Percentiles rank a stretch among this genome's conserved stretches.
Evolutionary conservation across 2,888 invertebrate genomes (phyloP).

Genomic region (Drosophila ustulata): DNA sequence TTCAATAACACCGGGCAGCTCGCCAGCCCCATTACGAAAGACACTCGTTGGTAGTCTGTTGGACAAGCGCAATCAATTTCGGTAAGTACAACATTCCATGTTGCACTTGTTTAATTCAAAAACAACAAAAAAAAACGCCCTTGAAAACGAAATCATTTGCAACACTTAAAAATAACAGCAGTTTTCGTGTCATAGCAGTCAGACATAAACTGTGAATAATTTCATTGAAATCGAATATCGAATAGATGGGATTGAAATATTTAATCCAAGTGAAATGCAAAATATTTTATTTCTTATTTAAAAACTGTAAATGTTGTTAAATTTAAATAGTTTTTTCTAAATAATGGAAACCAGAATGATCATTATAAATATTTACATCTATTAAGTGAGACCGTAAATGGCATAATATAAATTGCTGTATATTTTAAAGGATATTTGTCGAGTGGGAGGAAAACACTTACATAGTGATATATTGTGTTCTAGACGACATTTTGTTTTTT

Average conservation of each 20-base stretch:
- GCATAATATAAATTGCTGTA: too few relatives aligned
- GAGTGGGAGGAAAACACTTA: too few relatives aligned
- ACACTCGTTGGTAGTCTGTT: slow-evolving; percentile 35
- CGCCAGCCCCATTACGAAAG: slow-evolving; percentile 45
- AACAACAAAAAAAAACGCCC: slow-evolving; percentile 14
- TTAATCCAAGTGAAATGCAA: neutral
- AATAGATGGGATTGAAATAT: slow-evolving; percentile 4
- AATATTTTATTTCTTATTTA: neutral
- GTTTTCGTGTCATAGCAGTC: slow-evolving; percentile 34
- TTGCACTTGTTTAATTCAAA: slow-evolving; percentile 9
- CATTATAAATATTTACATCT: too few relatives aligned
- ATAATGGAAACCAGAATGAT: too few relatives aligned
- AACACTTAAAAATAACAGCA: slow-evolving; percentile 33
- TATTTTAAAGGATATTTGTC: too few relatives aligned
- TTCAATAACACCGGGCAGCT: slow-evolving; percentile 25
- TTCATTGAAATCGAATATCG: slow-evolving; percentile 10
- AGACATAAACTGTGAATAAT: neutral
- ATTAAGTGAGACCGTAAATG: too few relatives aligned
- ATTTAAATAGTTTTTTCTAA: too few relatives aligned
- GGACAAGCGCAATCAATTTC: slow-evolving; percentile 67
- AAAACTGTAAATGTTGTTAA: too few relatives aligned
- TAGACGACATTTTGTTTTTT: too few relatives aligned
- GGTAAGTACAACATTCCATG: slow-evolving; percentile 50
- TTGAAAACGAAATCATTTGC: slow-evolving; percentile 23
- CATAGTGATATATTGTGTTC: too few relatives aligned